These are phyloP conservation scores for Gallinago nigripennis DNA, from an alignment of 2,797 vertebrate genomes.

Conservation along the genomic window DNA sequence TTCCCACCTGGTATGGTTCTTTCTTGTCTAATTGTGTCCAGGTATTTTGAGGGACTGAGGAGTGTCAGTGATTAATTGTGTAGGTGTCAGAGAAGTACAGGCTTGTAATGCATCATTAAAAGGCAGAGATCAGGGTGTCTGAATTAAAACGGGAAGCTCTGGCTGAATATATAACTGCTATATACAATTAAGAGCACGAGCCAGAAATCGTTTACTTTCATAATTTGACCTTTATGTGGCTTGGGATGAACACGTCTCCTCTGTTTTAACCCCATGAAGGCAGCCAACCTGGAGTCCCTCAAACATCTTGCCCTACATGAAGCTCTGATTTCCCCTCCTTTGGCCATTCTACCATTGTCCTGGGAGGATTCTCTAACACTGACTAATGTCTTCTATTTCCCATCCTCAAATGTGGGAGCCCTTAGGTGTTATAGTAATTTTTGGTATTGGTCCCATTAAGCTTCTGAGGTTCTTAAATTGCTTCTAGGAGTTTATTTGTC, in stretches of 20 bases:
- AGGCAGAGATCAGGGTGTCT: slow-evolving; percentile 25
- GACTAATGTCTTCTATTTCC: background rate
- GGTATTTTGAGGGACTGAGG: background rate
- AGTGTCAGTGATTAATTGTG: slow-evolving; percentile 56
- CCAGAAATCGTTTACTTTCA: slow-evolving; percentile 39
- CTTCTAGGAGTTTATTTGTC: slow-evolving; percentile 62
- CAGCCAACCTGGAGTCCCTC: background rate
- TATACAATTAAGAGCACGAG: slow-evolving; percentile 13
- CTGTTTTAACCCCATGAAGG: slow-evolving; percentile 1
- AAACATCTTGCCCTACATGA: background rate
- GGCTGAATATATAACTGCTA: slow-evolving; percentile 17
- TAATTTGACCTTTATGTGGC: background rate
- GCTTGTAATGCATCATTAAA: slow-evolving; percentile 57
- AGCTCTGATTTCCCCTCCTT: background rate
- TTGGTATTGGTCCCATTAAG: slow-evolving; percentile 27
- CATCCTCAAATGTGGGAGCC: background rate
- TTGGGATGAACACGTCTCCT: background rate
- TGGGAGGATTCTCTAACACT: background rate
- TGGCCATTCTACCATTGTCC: background rate
- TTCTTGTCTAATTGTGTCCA: slow-evolving; percentile 32
- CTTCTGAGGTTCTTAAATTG: slow-evolving; percentile 53
- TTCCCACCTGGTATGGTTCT: background rate
- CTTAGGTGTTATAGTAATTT: background rate
- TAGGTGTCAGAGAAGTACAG: slow-evolving; percentile 25
- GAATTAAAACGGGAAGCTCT: slow-evolving; percentile 41